A percentile compares a stretch with the other conserved stretches of the same genome.
Conservation (phyloP, 2,113 vertebrate species). For the Protomyctophum bolini region DNA sequence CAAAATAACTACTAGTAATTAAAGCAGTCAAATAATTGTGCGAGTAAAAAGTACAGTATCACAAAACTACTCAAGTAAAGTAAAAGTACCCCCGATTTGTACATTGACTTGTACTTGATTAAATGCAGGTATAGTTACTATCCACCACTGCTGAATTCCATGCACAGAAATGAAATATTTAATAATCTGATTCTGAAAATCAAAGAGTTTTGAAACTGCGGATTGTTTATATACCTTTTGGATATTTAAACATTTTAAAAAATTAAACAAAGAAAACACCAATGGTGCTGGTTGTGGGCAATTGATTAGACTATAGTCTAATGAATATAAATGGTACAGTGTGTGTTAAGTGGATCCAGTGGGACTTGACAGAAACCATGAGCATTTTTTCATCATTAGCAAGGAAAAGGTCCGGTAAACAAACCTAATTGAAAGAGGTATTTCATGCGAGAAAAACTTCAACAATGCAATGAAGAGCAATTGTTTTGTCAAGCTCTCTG, state of each 20-base stretch:
- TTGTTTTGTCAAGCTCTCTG: conserved; percentile 14
- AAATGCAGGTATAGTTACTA: no score
- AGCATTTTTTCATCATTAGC: conserved; percentile 32
- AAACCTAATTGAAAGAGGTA: conserved; percentile 9
- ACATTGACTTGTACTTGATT: no score
- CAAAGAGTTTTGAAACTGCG: neutral
- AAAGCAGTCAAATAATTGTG: neutral
- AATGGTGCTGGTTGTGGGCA: conserved; percentile 27
- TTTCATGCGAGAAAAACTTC: neutral
- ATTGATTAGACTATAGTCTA: conserved; percentile 40
- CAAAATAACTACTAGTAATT: no score
- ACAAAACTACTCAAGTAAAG: no score
- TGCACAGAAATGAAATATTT: neutral
- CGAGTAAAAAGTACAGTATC: no score
- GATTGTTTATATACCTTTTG: neutral
- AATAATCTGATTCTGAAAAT: neutral
- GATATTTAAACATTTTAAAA: conserved; percentile 7
- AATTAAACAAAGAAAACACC: conserved; percentile 22
- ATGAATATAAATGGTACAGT: conserved; percentile 64
- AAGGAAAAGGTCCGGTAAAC: conserved; percentile 14
- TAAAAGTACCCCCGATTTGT: no score
- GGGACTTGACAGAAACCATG: conserved; percentile 26
- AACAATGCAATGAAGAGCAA: conserved; percentile 11
- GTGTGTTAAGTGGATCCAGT: conserved; percentile 43
- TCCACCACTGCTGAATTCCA: no score